phyloP scores from a whole-genome alignment of 2,888 invertebrate species.

The Silvanus unidentatus region DNA sequence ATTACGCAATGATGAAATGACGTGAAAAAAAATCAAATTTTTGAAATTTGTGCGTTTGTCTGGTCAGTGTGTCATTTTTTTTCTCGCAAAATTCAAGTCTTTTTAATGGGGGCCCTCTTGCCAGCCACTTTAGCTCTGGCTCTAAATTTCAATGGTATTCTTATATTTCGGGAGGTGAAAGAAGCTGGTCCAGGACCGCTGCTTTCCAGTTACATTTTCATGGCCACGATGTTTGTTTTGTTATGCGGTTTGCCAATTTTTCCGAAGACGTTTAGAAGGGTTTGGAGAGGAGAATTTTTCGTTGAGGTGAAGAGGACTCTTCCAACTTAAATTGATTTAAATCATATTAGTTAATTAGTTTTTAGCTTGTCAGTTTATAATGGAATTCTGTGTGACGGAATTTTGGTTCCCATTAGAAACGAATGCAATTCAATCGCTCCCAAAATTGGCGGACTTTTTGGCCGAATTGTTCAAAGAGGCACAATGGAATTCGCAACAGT shows the following conservation, averaged over 20 bases:
- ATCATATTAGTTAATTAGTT: conserved; percentile 35
- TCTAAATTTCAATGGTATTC: not conserved
- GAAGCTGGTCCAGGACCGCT: conserved; percentile 35
- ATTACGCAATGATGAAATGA: too few species aligned
- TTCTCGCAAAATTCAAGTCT: not conserved
- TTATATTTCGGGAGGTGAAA: not conserved
- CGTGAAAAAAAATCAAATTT: too few species aligned
- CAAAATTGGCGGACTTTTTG: conserved; percentile 25
- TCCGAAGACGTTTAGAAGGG: conserved; percentile 32
- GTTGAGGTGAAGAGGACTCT: conserved; percentile 32
- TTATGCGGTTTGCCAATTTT: conserved; percentile 28
- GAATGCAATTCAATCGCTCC: conserved; percentile 22
- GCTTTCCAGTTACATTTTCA: not conserved
- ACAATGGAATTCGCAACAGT: conserved; percentile 22
- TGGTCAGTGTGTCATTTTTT: too few species aligned
- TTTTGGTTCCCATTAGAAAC: conserved; percentile 43
- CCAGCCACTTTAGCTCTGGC: not conserved
- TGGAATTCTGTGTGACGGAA: conserved; percentile 37
- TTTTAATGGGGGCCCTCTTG: not conserved
- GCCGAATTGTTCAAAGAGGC: conserved; percentile 24
- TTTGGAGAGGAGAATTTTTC: conserved; percentile 27
- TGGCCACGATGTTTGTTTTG: too few species aligned
- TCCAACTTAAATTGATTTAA: too few species aligned
- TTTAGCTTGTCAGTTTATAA: conserved; percentile 31
- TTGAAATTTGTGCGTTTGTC: too few species aligned